Percentiles rank a stretch among this genome's conserved stretches.
Evolutionary conservation across 2,113 vertebrate genomes (phyloP).

Genomic region (Lagenorhynchus albirostris): DNA sequence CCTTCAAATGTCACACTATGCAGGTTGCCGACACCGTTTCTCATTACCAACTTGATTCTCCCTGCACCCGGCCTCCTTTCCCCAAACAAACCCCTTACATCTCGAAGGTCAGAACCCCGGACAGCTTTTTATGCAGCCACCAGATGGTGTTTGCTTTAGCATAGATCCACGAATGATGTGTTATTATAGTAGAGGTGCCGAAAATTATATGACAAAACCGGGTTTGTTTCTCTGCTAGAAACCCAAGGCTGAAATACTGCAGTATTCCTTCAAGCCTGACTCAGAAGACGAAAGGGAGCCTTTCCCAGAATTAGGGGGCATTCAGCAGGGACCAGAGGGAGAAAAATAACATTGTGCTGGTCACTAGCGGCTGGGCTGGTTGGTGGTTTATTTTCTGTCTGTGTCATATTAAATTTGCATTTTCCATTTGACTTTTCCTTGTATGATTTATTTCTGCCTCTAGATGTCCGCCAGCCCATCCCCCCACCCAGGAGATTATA

Average conservation of each 20-base stretch:
- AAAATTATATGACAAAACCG: constrained; percentile 62
- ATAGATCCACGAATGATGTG: constrained; percentile 64
- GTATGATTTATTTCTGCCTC: constrained; percentile 76
- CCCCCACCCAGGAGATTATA: constrained; percentile 3
- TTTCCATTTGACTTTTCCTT: constrained; percentile 63
- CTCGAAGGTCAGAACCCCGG: constrained; percentile 55
- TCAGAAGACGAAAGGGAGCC: constrained; percentile 40
- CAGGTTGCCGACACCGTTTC: constrained; percentile 22
- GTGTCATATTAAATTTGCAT: constrained; percentile 75
- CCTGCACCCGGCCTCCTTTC: not conserved
- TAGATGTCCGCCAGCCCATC: not conserved
- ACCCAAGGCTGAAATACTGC: not conserved
- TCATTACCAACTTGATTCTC: not conserved
- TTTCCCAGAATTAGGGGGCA: constrained; percentile 58
- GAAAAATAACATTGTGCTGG: constrained; percentile 46
- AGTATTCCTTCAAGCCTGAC: constrained; percentile 54
- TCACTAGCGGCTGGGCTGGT: constrained; percentile 58
- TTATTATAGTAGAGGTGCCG: constrained; percentile 67
- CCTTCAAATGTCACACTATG: not conserved
- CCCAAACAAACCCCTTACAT: constrained; percentile 54
- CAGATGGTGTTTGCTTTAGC: constrained; percentile 78
- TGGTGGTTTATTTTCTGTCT: constrained; percentile 73
- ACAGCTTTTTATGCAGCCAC: constrained; percentile 56
- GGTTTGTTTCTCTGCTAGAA: constrained; percentile 54
- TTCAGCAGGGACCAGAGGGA: constrained; percentile 62